Conservation (phyloP, 2,888 invertebrate genomes). For the Lepidonotus clava region DNA sequence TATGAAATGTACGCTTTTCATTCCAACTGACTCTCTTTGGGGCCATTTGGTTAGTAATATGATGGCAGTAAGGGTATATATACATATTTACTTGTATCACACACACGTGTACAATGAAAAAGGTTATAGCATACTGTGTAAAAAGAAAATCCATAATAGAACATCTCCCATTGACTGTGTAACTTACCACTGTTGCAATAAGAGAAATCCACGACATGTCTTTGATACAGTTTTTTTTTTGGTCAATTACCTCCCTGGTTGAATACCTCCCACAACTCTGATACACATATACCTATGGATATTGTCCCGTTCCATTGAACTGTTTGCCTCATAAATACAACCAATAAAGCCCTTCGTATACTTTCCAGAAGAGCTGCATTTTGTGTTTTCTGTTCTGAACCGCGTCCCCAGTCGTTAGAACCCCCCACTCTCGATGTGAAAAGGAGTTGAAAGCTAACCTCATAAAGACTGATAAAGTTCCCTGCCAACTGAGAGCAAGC, state of each 20-base stretch:
- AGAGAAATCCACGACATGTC: slow-evolving; percentile 42
- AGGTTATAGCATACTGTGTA: background rate
- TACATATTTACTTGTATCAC: background rate
- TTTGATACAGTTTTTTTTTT: slow-evolving; percentile 34
- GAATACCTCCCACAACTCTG: slow-evolving; percentile 41
- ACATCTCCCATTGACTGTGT: slow-evolving; percentile 31
- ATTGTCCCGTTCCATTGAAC: slow-evolving; percentile 48
- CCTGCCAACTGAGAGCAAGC: background rate
- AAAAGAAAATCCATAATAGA: background rate
- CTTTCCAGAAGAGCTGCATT: background rate
- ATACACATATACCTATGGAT: slow-evolving; percentile 7
- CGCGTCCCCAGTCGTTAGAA: too few species aligned
- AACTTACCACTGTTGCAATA: slow-evolving; percentile 43
- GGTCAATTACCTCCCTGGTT: background rate
- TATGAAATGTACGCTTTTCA: slow-evolving; percentile 33
- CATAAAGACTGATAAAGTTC: background rate
- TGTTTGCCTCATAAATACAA: slow-evolving; percentile 38
- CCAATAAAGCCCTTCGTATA: slow-evolving; percentile 51
- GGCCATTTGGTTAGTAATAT: slow-evolving; percentile 29
- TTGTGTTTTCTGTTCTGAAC: background rate
- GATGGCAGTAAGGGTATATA: background rate
- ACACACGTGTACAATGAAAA: background rate
- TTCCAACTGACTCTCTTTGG: slow-evolving; percentile 27
- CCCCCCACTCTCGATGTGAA: too few species aligned
- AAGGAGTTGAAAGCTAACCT: background rate